Conservation (phyloP, 92 coral and sea anemone species). For the Diadumene lineata region DNA sequence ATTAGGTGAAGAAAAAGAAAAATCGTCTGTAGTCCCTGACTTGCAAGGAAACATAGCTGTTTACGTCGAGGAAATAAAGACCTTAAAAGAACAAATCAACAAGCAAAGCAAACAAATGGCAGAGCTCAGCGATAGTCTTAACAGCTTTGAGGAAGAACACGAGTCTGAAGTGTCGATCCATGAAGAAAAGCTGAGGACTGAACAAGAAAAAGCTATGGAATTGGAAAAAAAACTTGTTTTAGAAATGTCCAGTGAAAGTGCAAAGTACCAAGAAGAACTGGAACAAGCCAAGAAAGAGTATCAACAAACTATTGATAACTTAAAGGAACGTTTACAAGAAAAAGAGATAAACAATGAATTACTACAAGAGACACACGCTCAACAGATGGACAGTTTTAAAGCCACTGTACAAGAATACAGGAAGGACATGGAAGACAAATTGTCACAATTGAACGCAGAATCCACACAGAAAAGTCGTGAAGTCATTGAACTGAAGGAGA, state of each 20-base stretch:
- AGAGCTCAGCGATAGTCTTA: conserved; percentile 78
- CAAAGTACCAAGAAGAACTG: conserved; percentile 66
- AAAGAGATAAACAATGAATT: conserved; percentile 52
- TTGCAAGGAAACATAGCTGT: conserved; percentile 3
- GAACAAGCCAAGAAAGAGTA: conserved; percentile 43
- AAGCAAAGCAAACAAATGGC: conserved; percentile 64
- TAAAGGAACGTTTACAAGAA: conserved; percentile 48
- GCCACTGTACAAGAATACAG: conserved; percentile 63
- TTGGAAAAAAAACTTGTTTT: conserved; percentile 78
- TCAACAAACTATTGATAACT: conserved; percentile 28
- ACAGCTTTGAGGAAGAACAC: conserved; percentile 87
- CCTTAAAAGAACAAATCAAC: conserved; percentile 50
- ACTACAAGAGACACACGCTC: conserved; percentile 53
- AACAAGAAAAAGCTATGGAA: conserved; percentile 79
- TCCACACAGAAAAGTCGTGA: conserved; percentile 45
- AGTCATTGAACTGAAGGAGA: conserved; percentile 35
- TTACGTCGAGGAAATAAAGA: conserved; percentile 37
- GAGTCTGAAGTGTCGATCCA: conserved; percentile 66
- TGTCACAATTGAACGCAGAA: conserved; percentile 43
- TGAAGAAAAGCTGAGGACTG: conserved; percentile 60
- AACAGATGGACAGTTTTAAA: conserved; percentile 67
- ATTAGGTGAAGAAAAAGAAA: conserved; percentile 38
- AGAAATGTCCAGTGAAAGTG: conserved; percentile 78
- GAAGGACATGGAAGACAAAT: conserved; percentile 65
- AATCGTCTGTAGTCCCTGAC: conserved; percentile 3